Evolutionary conservation across 2,113 vertebrate genomes (phyloP).

Genomic region (Antigone vipio): DNA sequence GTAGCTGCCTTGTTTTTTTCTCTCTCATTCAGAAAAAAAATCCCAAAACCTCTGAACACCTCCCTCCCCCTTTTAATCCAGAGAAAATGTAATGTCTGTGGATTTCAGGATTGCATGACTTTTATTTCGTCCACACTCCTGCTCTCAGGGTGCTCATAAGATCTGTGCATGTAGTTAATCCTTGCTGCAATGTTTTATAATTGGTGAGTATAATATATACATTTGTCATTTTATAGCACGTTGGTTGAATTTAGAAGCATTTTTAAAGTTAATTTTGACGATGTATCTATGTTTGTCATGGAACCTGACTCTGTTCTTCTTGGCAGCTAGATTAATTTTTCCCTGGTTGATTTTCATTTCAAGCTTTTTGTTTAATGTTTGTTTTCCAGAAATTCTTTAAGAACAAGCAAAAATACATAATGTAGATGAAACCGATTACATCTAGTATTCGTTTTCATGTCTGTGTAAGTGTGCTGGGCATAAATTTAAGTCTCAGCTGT

Average conservation of each 20-base stretch:
- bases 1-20: neutral
- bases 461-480: neutral
- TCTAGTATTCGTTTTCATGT: neutral
- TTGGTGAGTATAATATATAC: neutral
- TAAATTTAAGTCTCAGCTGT: conserved; percentile 54
- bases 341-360: conserved; percentile 33
- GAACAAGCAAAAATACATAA: neutral
- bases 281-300: neutral
- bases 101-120: conserved; percentile 42
- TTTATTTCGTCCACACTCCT: neutral
- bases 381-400: conserved; percentile 3
- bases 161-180: conserved; percentile 37
- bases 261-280: conserved; percentile 60
- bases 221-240: conserved; percentile 34
- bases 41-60: neutral
- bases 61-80: neutral
- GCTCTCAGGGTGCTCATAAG: conserved; percentile 13
- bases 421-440: neutral
- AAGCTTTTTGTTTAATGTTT: neutral
- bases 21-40: neutral
- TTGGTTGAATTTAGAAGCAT: conserved; percentile 38
- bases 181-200: conserved; percentile 48
- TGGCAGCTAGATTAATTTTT: conserved; percentile 9
- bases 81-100: conserved; percentile 33
- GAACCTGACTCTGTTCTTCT: neutral